phyloP scores from a whole-genome alignment of 2,797 vertebrate genomes.

The Acrocephalus scirpaceus region DNA sequence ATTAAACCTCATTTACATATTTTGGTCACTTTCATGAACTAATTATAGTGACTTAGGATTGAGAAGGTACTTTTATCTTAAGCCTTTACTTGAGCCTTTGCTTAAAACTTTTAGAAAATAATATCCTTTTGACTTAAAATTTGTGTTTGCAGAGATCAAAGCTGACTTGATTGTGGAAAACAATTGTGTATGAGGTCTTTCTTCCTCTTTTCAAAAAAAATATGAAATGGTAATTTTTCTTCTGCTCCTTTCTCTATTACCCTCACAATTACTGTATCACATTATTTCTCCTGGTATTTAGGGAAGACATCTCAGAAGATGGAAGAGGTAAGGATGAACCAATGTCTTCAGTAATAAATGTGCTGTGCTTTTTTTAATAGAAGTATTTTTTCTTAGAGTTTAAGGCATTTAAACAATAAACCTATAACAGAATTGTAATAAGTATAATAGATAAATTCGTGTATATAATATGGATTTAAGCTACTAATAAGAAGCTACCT shows the following conservation, averaged over 20 bases:
- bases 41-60: slow-evolving; percentile 5
- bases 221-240: background rate
- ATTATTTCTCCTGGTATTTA: background rate
- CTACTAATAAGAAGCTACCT: too few species aligned
- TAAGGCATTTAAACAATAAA: background rate
- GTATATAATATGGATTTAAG: too few species aligned
- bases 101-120: slow-evolving; percentile 1
- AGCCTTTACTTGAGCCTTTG: background rate
- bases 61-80: slow-evolving; percentile 19
- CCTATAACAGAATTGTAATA: background rate
- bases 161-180: background rate
- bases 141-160: background rate
- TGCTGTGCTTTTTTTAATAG: background rate
- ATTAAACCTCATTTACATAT: slow-evolving; percentile 51
- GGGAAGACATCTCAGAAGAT: background rate
- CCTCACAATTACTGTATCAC: background rate
- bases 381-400: background rate
- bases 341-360: background rate
- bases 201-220: background rate
- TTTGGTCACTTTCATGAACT: slow-evolving; percentile 35
- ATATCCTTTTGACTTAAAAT: background rate
- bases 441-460: too few species aligned
- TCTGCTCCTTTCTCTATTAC: background rate
- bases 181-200: background rate
- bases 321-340: background rate